These are phyloP conservation scores for Edolisoma coerulescens DNA, from an alignment of 2,113 vertebrate species.

Conservation along the genomic window DNA sequence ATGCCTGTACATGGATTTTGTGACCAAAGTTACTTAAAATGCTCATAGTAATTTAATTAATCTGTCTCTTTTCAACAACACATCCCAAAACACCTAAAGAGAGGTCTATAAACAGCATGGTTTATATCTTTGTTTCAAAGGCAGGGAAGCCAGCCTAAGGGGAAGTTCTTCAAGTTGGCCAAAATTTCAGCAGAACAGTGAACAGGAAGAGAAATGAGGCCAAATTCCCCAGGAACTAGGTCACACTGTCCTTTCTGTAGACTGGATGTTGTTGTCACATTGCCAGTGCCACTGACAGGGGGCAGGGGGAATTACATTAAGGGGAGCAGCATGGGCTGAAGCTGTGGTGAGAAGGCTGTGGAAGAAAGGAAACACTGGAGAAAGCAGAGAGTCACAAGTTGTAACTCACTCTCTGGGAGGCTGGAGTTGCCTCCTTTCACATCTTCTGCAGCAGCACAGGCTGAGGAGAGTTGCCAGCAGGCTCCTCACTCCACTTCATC, in stretches of 20 bases:
- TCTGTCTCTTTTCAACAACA: neutral
- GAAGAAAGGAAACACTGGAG: neutral
- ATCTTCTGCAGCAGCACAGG: neutral
- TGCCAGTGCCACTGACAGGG: neutral
- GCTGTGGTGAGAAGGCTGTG: neutral
- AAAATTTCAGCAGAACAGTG: constrained; percentile 6
- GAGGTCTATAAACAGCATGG: neutral
- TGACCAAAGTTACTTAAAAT: neutral
- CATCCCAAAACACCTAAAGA: neutral
- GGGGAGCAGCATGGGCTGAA: neutral
- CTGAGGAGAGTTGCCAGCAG: neutral
- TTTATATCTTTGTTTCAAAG: neutral
- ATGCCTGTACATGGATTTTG: neutral
- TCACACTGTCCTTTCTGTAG: neutral
- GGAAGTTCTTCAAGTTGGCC: neutral
- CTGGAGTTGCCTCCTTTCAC: neutral
- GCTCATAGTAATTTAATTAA: neutral
- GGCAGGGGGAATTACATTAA: neutral
- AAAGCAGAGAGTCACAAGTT: neutral
- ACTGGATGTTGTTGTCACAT: neutral
- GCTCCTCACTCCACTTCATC: neutral
- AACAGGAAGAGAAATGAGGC: constrained; percentile 38
- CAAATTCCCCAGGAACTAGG: constrained; percentile 18
- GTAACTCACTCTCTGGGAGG: neutral
- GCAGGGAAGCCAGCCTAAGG: neutral